Percentiles rank a stretch among this genome's conserved stretches.
Evolutionary conservation across 2,113 vertebrate species (phyloP).

Genomic region (Bungarus multicinctus): DNA sequence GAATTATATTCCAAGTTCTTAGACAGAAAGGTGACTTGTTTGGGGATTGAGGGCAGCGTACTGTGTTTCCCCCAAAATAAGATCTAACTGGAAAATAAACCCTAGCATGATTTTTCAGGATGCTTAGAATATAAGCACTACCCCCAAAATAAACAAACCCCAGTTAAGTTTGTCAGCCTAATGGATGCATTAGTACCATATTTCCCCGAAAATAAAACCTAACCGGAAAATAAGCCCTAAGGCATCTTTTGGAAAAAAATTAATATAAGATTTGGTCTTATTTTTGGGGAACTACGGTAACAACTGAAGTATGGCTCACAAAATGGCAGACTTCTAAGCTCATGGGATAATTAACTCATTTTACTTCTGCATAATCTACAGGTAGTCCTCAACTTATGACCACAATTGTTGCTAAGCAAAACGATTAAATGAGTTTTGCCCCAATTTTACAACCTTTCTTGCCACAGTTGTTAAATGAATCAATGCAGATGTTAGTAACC

Average conservation of each 20-base stretch:
- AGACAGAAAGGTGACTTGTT: constrained; percentile 81
- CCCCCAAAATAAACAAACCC: too few relatives aligned
- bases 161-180: too few relatives aligned
- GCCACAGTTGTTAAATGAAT: not conserved
- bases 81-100: too few relatives aligned
- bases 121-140: too few relatives aligned
- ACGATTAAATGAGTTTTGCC: not conserved
- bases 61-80: too few relatives aligned
- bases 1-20: constrained; percentile 81
- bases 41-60: not conserved
- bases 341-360: not conserved
- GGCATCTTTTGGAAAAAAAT: too few relatives aligned
- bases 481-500: not conserved
- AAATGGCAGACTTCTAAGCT: not conserved
- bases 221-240: too few relatives aligned
- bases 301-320: not conserved
- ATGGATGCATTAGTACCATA: too few relatives aligned
- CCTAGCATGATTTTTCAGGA: too few relatives aligned
- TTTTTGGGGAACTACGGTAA: not conserved
- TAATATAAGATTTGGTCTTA: too few relatives aligned
- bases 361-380: not conserved
- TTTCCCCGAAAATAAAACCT: too few relatives aligned
- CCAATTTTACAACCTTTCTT: not conserved
- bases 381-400: not conserved
- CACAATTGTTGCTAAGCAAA: not conserved